Base-by-base conservation (phyloP, 2,888 invertebrate genomes). In the Rotaria magnacalcarata region DNA sequence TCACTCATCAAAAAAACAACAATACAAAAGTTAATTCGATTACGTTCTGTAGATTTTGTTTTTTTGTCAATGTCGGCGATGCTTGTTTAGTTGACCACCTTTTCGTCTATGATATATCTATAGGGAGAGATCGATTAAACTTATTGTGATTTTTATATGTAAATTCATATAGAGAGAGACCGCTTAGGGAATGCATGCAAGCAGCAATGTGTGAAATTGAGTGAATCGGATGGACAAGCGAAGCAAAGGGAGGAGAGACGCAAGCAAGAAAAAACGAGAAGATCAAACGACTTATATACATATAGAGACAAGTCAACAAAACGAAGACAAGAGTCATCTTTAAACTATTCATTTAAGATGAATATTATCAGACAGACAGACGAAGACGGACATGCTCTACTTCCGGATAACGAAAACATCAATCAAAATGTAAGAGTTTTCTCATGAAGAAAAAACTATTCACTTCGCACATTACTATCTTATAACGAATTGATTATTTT, bases 121-220 rank as follows among this genome's bases (percentile, higher is more conserved):
- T 19, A 11, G 67, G 67, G 67, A 67, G 16, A 67, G 67, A 67
- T 67, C 67, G 67, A 67, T 67, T 67, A 67, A 67, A 67, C 34
- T 67, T 67, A 67, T 67, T 67, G 67, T 67, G 52, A 52, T 52
- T 67, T 16, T 67, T 67, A 67, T 67, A 67, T 67, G 67, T 67
- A 67, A 67, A 67, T 67, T 67, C 50, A 50, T 8, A 50, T 11
- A 54, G 52, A 67, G 67, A 67, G 67, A 34, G 34, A 67, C 34
- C 67, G 67, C 67, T 19, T 0, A 34, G 67, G 67, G 34, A 67
- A 67, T 67, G 19, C 19, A 67, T 67, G 56, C 24, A 67, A 67
- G 34, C 34, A 67, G 34, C 67, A 67, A 67, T 67, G 67, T 67
- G 67, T 67, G 67, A 67, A 67, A 67, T 67, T 67, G 67, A 67